Percentiles rank a stretch among this genome's conserved stretches.
Evolutionary conservation across 2,113 vertebrate genomes (phyloP).

Genomic region (Phylloscopus trochiloides): DNA sequence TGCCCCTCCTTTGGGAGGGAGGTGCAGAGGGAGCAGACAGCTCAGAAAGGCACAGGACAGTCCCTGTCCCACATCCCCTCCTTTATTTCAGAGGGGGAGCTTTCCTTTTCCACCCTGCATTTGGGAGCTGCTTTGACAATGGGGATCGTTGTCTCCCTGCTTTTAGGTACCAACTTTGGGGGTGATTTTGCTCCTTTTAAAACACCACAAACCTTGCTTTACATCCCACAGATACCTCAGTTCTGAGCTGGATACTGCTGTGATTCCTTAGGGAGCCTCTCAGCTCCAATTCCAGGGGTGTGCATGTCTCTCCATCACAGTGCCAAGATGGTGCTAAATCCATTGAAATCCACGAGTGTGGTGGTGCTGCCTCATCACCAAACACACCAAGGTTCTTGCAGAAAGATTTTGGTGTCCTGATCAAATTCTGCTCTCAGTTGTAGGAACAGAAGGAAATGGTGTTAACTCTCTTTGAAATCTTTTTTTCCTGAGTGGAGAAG

Average conservation of each 20-base stretch:
- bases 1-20: background rate
- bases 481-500: background rate
- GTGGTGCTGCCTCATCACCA: background rate
- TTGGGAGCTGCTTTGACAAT: background rate
- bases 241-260: rapidly evolving
- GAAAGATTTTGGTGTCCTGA: background rate
- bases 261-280: background rate
- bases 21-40: background rate
- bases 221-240: rapidly evolving
- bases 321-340: background rate
- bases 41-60: background rate
- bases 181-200: background rate
- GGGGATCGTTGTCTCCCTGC: rapidly evolving
- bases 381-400: rapidly evolving
- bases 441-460: rapidly evolving
- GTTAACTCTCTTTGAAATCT: background rate
- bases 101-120: background rate
- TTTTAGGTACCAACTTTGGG: background rate
- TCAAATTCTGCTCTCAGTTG: rapidly evolving
- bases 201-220: background rate
- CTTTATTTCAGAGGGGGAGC: conserved; percentile 17
- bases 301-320: background rate
- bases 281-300: background rate
- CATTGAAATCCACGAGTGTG: rapidly evolving
- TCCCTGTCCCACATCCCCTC: background rate